A percentile compares a stretch with the other conserved stretches of the same genome.
Evolutionary conservation across 2,888 invertebrate species (phyloP).

Genomic region (Morpho deidamia): DNA sequence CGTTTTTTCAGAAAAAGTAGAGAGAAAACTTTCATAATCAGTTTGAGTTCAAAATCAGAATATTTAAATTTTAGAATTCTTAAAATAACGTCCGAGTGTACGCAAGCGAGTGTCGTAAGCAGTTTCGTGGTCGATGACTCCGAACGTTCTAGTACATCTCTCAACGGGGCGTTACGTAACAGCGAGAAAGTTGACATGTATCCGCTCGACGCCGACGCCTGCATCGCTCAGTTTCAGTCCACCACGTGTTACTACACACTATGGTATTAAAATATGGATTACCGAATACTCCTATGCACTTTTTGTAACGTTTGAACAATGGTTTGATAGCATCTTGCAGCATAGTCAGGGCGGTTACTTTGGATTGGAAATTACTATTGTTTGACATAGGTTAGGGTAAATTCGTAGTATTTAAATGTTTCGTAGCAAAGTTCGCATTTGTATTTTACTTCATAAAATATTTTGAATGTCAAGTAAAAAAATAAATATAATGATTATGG

Average conservation of each 20-base stretch:
- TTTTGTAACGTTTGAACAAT: neutral
- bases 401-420: no score
- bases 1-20: no score
- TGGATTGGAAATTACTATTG: no score
- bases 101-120: constrained; percentile 65
- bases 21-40: neutral
- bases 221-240: constrained; percentile 6
- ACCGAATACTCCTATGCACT: neutral
- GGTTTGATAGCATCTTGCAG: no score
- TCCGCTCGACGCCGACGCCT: constrained; percentile 23
- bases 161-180: constrained; percentile 60
- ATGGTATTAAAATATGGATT: neutral
- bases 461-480: no score
- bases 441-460: no score
- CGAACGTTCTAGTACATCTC: constrained; percentile 75
- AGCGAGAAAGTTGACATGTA: constrained; percentile 76
- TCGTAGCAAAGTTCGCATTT: no score
- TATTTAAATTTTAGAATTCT: constrained; percentile 9
- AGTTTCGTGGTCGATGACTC: constrained; percentile 74
- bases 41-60: neutral
- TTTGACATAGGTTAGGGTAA: no score
- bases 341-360: no score
- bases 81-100: constrained; percentile 26
- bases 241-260: constrained; percentile 14
- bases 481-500: no score